These are phyloP conservation scores for Drymonia ruficornis DNA, from an alignment of 2,888 invertebrate species.

Conservation along the genomic window DNA sequence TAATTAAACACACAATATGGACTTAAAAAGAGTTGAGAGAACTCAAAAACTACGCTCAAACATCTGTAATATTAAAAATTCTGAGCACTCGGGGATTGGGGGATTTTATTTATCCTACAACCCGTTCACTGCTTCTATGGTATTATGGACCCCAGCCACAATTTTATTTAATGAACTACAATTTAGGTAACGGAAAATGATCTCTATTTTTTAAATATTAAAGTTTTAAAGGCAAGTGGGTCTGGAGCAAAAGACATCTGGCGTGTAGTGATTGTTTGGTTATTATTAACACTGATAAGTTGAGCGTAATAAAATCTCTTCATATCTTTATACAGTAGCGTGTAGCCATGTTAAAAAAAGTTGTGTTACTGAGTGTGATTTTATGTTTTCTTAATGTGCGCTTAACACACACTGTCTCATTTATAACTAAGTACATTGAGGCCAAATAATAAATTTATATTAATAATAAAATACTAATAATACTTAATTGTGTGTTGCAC, in stretches of 20 bases:
- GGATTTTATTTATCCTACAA: conserved; percentile 26
- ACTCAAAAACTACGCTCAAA: background rate
- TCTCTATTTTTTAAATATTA: background rate
- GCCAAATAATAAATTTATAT: no score
- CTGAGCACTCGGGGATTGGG: conserved; percentile 13
- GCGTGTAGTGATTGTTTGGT: conserved; percentile 13
- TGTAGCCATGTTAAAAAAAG: no score
- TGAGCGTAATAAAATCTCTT: conserved; percentile 13
- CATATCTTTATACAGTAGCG: background rate
- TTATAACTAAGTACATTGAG: no score
- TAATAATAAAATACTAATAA: no score
- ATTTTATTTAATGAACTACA: conserved; percentile 13
- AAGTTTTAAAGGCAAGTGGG: background rate
- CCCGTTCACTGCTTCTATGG: conserved; percentile 26
- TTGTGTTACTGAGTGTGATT: no score
- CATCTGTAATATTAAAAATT: conserved; percentile 28
- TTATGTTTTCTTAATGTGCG: no score
- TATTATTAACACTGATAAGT: conserved; percentile 12
- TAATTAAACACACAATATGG: no score
- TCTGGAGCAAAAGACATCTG: conserved; percentile 22
- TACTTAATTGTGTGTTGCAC: no score
- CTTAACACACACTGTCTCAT: no score
- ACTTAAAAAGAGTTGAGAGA: no score
- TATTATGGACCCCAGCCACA: conserved; percentile 25
- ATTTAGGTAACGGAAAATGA: conserved; percentile 9